Evolutionary conservation across 2,113 vertebrate genomes (phyloP), one percentile per base, ranked within the genome.

Genomic region (Empidonax traillii): DNA sequence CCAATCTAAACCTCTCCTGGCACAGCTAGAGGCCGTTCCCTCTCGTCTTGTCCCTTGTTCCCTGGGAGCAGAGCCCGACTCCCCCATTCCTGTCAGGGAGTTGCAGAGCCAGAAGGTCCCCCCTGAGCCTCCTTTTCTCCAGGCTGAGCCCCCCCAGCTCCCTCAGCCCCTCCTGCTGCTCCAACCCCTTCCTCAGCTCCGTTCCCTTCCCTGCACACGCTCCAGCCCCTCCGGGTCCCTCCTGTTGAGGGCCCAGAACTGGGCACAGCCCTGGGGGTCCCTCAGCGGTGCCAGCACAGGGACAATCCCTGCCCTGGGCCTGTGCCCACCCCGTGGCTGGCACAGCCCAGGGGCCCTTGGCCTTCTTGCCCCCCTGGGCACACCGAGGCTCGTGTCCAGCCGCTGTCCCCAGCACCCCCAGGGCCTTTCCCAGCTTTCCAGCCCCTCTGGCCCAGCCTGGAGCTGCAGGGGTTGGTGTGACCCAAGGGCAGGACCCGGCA

Each of bases 21-120:
- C 3, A 0, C 8, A 49, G 5, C 35, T 0, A 27, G 51, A 58
- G 58, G 22, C 65, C 2, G 0, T 71, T 90, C 4, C 31, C 56
- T 2, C 65, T 62, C 1, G 1, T 62, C 30, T 71, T 83, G 46
- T 68, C 25, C 21, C 37, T 52, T 89, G 46, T 66, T 35, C 51
- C 65, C 25, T 33, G 28, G 35, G 21, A 41, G 51, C 31, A 55
- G 51, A 43, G 51, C 39, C 51, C 8, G 3, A 44, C 55, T 17
- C 21, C 35, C 47, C 31, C 35, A n/a, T 65, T 76, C 31, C 72
- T 84, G 65, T 1, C 49, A 84, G 27, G 83, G 35, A 69, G 3
- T 4, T 90, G 41, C 53, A 75, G 78, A 83, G 62, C 53, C 39
- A 46, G 2, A 18, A 75, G 53, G 53, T 6, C 15, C 46, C 59